phyloP scores from a whole-genome alignment of 2,113 vertebrate species.

The Chitala chitala region DNA sequence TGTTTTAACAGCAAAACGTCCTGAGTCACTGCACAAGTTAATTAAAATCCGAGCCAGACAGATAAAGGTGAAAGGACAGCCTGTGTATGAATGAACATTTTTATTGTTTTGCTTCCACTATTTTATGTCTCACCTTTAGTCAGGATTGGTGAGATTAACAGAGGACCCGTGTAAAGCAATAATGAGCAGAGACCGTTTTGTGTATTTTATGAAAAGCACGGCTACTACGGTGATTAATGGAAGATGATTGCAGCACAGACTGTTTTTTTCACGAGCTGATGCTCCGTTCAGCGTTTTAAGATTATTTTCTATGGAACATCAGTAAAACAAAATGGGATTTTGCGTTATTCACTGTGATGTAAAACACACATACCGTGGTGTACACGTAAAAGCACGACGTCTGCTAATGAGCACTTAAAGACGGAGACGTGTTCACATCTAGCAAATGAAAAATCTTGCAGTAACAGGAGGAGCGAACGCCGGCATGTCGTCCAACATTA shows the following conservation, averaged over 20 bases:
- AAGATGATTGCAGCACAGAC: conserved; percentile 3
- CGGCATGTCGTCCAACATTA: no score
- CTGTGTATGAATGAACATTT: conserved; percentile 6
- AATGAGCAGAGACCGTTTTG: not conserved
- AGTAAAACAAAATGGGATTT: no score
- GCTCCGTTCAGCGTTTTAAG: not conserved
- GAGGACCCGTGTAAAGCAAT: not conserved
- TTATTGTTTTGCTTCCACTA: not conserved
- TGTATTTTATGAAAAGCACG: conserved; percentile 11
- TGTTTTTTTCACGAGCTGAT: not conserved
- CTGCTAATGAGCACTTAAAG: no score
- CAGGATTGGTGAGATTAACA: not conserved
- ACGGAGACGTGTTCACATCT: no score
- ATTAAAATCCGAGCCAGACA: conserved; percentile 14
- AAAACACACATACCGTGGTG: no score
- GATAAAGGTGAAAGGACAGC: not conserved
- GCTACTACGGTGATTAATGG: conserved; percentile 4
- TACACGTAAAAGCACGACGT: no score
- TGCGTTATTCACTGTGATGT: no score
- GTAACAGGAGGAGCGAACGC: no score
- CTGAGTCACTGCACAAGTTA: not conserved
- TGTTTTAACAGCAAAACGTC: not conserved
- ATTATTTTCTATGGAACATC: conserved; percentile 6
- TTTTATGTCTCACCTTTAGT: not conserved
- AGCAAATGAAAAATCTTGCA: no score